phyloP scores from a whole-genome alignment of 2,113 vertebrate species.

The Recurvirostra avosetta region DNA sequence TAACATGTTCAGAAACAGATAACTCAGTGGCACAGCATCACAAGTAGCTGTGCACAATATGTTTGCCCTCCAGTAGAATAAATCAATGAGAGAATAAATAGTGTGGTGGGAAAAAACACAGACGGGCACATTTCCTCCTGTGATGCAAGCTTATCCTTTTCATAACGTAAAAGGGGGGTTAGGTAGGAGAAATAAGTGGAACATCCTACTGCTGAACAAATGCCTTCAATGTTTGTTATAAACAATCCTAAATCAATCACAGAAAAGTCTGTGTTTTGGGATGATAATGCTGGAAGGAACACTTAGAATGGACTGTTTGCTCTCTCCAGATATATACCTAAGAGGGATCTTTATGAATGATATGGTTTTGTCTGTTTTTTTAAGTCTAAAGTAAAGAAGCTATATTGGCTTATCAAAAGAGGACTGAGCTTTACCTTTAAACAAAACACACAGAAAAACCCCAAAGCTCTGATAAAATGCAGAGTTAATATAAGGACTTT shows the following conservation, averaged over 20 bases:
- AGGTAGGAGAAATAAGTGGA: not conserved
- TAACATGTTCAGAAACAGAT: not conserved
- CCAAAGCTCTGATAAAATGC: not conserved
- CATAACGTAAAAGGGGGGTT: not conserved
- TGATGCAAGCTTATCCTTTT: not conserved
- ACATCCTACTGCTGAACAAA: not conserved
- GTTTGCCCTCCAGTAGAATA: constrained; percentile 27
- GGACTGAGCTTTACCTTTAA: not conserved
- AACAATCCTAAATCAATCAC: not conserved
- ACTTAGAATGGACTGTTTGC: not conserved
- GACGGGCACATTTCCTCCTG: not conserved
- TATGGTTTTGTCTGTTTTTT: rapidly evolving
- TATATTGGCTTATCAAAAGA: not conserved
- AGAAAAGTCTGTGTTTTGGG: not conserved
- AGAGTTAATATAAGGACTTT: not conserved
- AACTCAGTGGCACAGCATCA: not conserved
- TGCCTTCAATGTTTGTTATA: not conserved
- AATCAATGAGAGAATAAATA: not conserved
- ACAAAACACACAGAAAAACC: not conserved
- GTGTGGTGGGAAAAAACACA: not conserved
- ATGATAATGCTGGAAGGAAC: not conserved
- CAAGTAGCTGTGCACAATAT: not conserved
- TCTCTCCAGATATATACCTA: not conserved
- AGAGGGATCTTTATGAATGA: not conserved
- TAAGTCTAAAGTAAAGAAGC: not conserved